Evolutionary conservation across 2,113 vertebrate genomes (phyloP), one percentile per base, ranked within the genome.

Genomic region (Sinocyclocheilus maitianheensis): DNA sequence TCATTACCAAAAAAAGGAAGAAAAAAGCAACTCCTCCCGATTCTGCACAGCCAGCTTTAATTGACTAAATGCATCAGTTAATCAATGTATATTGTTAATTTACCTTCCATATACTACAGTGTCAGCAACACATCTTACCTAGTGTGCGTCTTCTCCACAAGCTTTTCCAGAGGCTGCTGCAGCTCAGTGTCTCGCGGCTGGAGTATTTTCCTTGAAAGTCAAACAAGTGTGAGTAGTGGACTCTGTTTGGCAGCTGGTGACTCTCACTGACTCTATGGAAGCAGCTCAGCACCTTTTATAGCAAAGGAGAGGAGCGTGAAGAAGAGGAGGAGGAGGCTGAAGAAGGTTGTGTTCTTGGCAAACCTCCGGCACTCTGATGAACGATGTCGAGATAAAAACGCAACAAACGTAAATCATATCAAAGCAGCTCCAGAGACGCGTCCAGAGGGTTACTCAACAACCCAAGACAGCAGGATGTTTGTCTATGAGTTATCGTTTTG

Each of bases 241-340:
- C 83, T 60, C 76, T 40, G 87, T 83, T 72, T 93, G 91, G 88
- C 90, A 78, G 34, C 51, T 13, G 74, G 46, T 24, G 74, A 84
- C 82, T 90, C 87, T 12, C 37, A 88, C 90, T 84, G 51, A 84
- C 84, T 90, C 30, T 83, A 55, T 84, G 77, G 89, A 88, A 78
- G 71, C 89, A 86, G 88, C 18, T 84, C 90, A 88, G 89, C 8
- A 90, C 93, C 93, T 95, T 95, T 94, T 95, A 95, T 95, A 95
- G 93, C 34, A 53, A 81, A 65, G 79, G 34, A 53, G 72, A 65
- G 72, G 43, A 89, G 87, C 37, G 34, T 91, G 60, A 84, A 75
- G 81, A 43, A 48, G 69, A 72, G 71, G 46, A 63, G 46, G 43
- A 34, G 77, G 85, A 84, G 69, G 88, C 83, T 89, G 92, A 91